Conservation (phyloP, 2,113 vertebrate species). For the Physeter macrocephalus region DNA sequence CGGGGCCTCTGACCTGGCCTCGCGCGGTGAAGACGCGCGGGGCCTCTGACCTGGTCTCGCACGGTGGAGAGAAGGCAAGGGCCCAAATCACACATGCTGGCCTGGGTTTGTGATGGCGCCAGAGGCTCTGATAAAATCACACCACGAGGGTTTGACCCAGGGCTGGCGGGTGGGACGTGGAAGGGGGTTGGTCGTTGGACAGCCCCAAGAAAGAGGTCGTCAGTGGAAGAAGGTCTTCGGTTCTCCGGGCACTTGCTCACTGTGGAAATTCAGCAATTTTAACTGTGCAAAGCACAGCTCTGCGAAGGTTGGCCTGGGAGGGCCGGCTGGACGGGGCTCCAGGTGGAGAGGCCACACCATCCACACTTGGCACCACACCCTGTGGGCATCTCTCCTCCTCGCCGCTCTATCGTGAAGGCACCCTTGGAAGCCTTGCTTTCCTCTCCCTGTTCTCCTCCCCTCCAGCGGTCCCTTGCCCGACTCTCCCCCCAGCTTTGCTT, state of each 20-base stretch:
- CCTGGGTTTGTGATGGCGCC: background rate
- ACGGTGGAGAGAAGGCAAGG: background rate
- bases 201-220: constrained; percentile 28
- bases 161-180: background rate
- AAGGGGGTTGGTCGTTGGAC: constrained; percentile 45
- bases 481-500: background rate
- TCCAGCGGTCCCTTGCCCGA: background rate
- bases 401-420: too few relatives aligned
- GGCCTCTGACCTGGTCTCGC: constrained; percentile 37
- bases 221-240: constrained; percentile 19
- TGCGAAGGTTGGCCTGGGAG: background rate
- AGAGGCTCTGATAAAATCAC: constrained; percentile 56
- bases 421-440: background rate
- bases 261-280: background rate
- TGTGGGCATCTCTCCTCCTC: accelerated
- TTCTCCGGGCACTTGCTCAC: background rate
- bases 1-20: constrained; percentile 29
- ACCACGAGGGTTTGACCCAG: constrained; percentile 16
- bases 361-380: accelerated
- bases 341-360: accelerated
- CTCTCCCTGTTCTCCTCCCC: too few relatives aligned
- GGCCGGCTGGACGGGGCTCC: background rate
- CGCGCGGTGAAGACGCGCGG: background rate
- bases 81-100: constrained; percentile 36
- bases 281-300: background rate